phyloP scores from a whole-genome alignment of 2,888 invertebrate species.

The Eupithecia exiguata region DNA sequence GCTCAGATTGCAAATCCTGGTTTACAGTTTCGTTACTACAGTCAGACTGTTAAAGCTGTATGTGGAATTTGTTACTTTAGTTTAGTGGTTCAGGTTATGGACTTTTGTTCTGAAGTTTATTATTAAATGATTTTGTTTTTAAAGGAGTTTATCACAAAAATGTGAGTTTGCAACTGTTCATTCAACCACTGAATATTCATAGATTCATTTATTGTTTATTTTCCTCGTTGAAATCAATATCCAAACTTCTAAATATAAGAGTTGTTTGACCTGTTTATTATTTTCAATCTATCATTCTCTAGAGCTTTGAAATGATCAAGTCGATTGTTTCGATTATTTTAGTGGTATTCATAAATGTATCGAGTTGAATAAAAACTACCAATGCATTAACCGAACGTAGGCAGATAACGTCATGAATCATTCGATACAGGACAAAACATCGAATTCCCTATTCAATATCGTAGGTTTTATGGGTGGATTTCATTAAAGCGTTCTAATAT shows the following conservation, averaged over 20 bases:
- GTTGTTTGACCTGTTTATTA: background rate
- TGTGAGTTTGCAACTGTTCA: background rate
- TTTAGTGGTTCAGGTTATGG: conserved; percentile 36
- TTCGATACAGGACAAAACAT: background rate
- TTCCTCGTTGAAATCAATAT: background rate
- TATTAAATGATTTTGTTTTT: conserved; percentile 12
- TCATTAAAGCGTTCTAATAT: conserved; percentile 18
- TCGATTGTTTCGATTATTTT: background rate
- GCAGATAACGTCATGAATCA: background rate
- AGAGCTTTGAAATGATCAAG: background rate
- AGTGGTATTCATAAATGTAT: background rate
- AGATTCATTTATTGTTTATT: too few relatives aligned
- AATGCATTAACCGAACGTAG: background rate
- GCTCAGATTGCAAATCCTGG: conserved; percentile 9
- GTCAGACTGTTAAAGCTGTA: conserved; percentile 28
- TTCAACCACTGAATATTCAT: background rate
- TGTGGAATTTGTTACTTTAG: conserved; percentile 34
- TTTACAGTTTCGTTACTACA: conserved; percentile 25
- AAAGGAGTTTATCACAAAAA: background rate
- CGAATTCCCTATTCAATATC: conserved; percentile 5
- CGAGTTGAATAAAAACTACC: background rate
- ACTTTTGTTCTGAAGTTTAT: conserved; percentile 18
- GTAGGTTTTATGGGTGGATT: conserved; percentile 2
- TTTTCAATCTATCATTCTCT: background rate
- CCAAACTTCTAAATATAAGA: background rate